A percentile compares a stretch with the other conserved stretches of the same genome.
Conservation (phyloP, 2,797 vertebrate genomes). For the Eutrigla gurnardus region DNA sequence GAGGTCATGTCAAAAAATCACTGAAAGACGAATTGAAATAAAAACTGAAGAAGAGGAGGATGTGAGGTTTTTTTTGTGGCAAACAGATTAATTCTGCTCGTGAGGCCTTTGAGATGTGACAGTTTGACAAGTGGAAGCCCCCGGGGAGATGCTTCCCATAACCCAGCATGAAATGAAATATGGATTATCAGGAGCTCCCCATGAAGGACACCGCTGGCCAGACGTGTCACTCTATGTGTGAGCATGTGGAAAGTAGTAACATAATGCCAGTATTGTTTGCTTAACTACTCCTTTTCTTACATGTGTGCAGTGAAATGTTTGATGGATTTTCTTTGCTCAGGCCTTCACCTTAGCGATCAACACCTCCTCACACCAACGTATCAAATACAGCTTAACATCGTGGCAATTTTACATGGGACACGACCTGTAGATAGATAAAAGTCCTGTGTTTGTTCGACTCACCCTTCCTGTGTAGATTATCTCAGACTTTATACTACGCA, state of each 20-base stretch:
- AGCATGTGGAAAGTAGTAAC: background rate
- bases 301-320: background rate
- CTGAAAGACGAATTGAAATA: constrained; percentile 47
- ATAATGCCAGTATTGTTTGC: background rate
- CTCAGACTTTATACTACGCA: too few relatives aligned
- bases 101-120: constrained; percentile 70
- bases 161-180: constrained; percentile 79
- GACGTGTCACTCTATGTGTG: constrained; percentile 14
- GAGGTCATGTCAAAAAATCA: constrained; percentile 49
- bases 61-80: constrained; percentile 58
- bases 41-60: constrained; percentile 55
- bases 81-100: constrained; percentile 72
- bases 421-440: too few relatives aligned
- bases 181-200: constrained; percentile 68
- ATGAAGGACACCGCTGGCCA: constrained; percentile 65
- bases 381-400: too few relatives aligned
- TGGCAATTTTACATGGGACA: too few relatives aligned
- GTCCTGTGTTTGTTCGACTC: too few relatives aligned
- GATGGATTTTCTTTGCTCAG: background rate
- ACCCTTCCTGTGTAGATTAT: too few relatives aligned
- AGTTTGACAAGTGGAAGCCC: constrained; percentile 77
- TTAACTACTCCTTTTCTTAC: background rate
- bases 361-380: too few relatives aligned
- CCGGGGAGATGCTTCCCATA: constrained; percentile 68
- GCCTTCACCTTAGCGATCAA: too few relatives aligned